Conservation (phyloP, 2,888 invertebrate species). For the Ditula angustiorana region DNA sequence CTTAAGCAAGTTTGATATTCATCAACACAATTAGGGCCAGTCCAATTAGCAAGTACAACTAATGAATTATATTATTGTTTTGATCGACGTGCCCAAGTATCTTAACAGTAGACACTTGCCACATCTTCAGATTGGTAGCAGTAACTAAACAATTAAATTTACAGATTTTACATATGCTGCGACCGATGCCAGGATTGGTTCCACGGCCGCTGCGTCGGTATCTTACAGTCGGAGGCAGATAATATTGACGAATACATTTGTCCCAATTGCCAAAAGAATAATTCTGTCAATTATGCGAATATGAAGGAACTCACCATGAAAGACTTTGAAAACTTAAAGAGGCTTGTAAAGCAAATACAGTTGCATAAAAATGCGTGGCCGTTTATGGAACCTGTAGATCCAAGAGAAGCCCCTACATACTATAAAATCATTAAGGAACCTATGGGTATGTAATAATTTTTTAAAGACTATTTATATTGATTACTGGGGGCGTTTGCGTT, state of each 20-base stretch:
- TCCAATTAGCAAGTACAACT: too few relatives aligned
- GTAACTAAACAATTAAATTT: slow-evolving; percentile 21
- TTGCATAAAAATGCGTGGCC: slow-evolving; percentile 98
- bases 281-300: slow-evolving; percentile 95
- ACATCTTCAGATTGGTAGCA: too few relatives aligned
- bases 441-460: slow-evolving; percentile 89
- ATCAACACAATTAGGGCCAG: too few relatives aligned
- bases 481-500: too few relatives aligned
- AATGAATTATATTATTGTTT: too few relatives aligned
- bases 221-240: slow-evolving; percentile 96
- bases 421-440: slow-evolving; percentile 98
- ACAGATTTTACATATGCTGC: slow-evolving; percentile 98
- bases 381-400: slow-evolving; percentile 98
- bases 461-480: too few relatives aligned
- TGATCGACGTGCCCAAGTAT: too few relatives aligned
- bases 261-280: slow-evolving; percentile 97
- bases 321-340: slow-evolving; percentile 93
- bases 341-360: slow-evolving; percentile 95
- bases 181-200: slow-evolving; percentile 99
- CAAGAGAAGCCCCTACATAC: slow-evolving; percentile 98
- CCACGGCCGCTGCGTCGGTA: slow-evolving; percentile 98
- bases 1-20: too few relatives aligned
- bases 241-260: slow-evolving; percentile 98
- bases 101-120: too few relatives aligned
- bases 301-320: slow-evolving; percentile 92